phyloP scores from a whole-genome alignment of 2,888 invertebrate species.

The Emmelina monodactyla region DNA sequence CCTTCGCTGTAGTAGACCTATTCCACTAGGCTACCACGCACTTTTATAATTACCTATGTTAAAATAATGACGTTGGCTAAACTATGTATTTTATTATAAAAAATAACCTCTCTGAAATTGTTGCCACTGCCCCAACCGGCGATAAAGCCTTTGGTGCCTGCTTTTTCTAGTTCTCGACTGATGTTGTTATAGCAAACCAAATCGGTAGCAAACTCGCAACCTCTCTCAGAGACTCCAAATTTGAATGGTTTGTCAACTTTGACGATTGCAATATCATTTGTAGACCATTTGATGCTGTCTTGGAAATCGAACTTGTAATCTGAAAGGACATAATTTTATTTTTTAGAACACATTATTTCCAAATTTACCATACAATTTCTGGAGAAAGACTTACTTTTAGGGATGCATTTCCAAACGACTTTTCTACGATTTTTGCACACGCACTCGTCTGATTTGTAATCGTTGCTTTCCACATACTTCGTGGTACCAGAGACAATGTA shows the following conservation, averaged over 20 bases:
- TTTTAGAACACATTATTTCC: too few species aligned
- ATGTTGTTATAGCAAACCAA: constrained; percentile 43
- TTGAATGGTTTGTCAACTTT: constrained; percentile 52
- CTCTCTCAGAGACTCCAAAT: constrained; percentile 38
- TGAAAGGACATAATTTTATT: constrained; percentile 18
- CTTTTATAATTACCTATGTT: too few species aligned
- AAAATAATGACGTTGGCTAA: too few species aligned
- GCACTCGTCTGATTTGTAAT: constrained; percentile 43
- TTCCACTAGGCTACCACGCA: too few species aligned
- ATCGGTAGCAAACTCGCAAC: constrained; percentile 41
- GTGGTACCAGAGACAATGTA: constrained; percentile 53
- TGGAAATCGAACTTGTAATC: constrained; percentile 60
- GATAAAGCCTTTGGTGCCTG: constrained; percentile 48
- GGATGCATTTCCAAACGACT: constrained; percentile 58
- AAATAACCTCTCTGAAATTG: constrained; percentile 52
- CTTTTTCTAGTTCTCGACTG: constrained; percentile 46
- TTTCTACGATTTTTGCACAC: constrained; percentile 44
- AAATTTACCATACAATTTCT: not conserved
- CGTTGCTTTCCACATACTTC: constrained; percentile 46
- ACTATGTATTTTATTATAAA: too few species aligned
- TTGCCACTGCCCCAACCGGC: constrained; percentile 57
- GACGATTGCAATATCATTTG: constrained; percentile 55
- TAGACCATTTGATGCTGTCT: constrained; percentile 58
- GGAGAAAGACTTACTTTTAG: constrained; percentile 41
- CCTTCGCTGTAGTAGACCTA: too few species aligned